Conservation (phyloP, 1,140 invertebrate genomes). For the Apolygus lucorum region DNA sequence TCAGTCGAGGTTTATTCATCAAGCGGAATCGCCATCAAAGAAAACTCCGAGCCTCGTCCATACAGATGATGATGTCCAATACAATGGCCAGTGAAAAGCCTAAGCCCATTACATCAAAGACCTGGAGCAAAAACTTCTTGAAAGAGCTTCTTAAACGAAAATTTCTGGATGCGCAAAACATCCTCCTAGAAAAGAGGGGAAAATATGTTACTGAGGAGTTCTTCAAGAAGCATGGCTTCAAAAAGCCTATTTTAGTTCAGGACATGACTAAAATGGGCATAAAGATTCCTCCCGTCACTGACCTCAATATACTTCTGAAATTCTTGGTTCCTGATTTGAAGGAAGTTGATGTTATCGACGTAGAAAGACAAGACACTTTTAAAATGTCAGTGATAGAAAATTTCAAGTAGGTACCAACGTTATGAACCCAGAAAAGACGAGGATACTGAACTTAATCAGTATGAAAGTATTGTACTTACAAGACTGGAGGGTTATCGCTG, state of each 20-base stretch:
- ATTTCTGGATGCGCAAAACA: conserved; percentile 45
- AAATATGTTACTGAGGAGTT: conserved; percentile 55
- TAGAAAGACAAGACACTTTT: conserved; percentile 55
- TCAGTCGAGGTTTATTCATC: no score
- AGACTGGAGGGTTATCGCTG: no score
- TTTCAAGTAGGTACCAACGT: conserved; percentile 80
- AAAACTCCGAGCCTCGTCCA: no score
- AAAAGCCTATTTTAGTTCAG: conserved; percentile 61
- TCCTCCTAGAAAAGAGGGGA: conserved; percentile 52
- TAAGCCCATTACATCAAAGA: not conserved
- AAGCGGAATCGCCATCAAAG: no score
- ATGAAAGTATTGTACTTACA: conserved; percentile 85
- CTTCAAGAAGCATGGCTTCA: conserved; percentile 60
- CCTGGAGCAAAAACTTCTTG: not conserved
- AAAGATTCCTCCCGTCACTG: conserved; percentile 59
- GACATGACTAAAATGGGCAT: conserved; percentile 71
- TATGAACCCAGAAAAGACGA: conserved; percentile 58
- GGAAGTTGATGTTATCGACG: conserved; percentile 81
- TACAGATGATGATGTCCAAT: not conserved
- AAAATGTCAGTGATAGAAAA: conserved; percentile 76
- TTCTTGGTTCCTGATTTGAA: conserved; percentile 41
- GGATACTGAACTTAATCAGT: conserved; percentile 79
- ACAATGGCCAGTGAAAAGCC: not conserved
- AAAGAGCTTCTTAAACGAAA: not conserved
- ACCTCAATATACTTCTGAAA: conserved; percentile 60